phyloP scores from a whole-genome alignment of 2,888 invertebrate species.

The Chrysodeixis includens region DNA sequence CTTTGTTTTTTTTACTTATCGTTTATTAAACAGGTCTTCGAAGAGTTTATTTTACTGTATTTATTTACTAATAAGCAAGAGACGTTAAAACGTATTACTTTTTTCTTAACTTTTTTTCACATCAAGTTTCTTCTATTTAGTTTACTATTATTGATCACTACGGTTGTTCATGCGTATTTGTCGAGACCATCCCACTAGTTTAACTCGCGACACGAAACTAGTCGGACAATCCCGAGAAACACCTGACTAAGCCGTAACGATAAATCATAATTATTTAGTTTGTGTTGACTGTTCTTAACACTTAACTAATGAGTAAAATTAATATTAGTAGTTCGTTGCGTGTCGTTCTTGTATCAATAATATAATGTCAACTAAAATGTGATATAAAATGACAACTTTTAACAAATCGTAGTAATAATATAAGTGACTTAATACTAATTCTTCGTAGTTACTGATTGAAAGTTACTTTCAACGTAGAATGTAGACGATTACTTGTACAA shows the following conservation, averaged over 20 bases:
- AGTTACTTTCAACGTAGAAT: neutral
- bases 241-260: too few species aligned
- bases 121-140: too few species aligned
- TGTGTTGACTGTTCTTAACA: neutral
- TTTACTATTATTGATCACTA: too few species aligned
- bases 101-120: too few species aligned
- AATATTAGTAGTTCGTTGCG: neutral
- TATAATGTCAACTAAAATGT: conserved; percentile 34
- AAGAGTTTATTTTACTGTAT: too few species aligned
- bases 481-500: neutral
- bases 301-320: neutral
- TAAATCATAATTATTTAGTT: neutral
- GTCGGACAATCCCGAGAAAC: too few species aligned
- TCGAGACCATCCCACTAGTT: too few species aligned
- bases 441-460: neutral
- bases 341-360: neutral
- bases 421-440: conserved; percentile 1
- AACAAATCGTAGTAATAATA: conserved; percentile 13
- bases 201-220: too few species aligned
- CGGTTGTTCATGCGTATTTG: too few species aligned
- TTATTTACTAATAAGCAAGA: too few species aligned
- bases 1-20: neutral
- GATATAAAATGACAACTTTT: conserved; percentile 38
- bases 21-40: conserved; percentile 1
- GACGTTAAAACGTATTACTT: too few species aligned